Evolutionary conservation across 2,797 vertebrate species (phyloP), one percentile per base, ranked within the genome.

Genomic region (Fringilla coelebs): DNA sequence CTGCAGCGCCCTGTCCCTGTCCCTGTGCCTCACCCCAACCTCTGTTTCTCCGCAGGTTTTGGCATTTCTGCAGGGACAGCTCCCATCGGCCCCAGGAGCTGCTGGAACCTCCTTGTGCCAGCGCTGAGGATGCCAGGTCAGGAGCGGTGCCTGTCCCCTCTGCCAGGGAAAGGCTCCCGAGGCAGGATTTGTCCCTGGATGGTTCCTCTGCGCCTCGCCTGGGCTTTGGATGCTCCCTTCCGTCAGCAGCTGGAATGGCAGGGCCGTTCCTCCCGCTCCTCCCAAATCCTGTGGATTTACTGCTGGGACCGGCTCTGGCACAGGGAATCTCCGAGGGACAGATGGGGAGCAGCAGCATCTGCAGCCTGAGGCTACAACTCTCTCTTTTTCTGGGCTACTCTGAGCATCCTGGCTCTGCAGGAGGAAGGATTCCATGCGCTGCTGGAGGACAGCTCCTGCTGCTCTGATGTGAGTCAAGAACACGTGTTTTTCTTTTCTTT

Each of bases 401-500:
- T 4, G 49, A 78, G 57, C 66, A 8, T 28, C 10, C 4, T 26
- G 70, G 52, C 74, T 70, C 71, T 70, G 77, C 54, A 78, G 57
- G 61, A 80, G 58, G 61, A 15, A 5, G 45, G 25, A 67, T 15
- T 52, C 48, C 22, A 0, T 1, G 10, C 9, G 0, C 45, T 15
- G 0, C 2, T 26, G 75, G n/a, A 45, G 85, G 73, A 94, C 38
- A 77, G n/a, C 41, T 46, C 65, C 82, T 34, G 63, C 71, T 91
- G 90, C 31, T 40, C 40, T 54, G 25, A 15, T 93, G 95, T 96
- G 87, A 96, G 95, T 94, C 40, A 49, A 48, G 17, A 74, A 41
- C 7, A 8, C 0, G 1, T 10, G 7, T 31, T 70, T 68, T 40
- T 16, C 8, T 5, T 6, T 24, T 10, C 8, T 38, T 3, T 5